Conservation (phyloP, 2,797 vertebrate genomes). For the Trichosurus vulpecula region DNA sequence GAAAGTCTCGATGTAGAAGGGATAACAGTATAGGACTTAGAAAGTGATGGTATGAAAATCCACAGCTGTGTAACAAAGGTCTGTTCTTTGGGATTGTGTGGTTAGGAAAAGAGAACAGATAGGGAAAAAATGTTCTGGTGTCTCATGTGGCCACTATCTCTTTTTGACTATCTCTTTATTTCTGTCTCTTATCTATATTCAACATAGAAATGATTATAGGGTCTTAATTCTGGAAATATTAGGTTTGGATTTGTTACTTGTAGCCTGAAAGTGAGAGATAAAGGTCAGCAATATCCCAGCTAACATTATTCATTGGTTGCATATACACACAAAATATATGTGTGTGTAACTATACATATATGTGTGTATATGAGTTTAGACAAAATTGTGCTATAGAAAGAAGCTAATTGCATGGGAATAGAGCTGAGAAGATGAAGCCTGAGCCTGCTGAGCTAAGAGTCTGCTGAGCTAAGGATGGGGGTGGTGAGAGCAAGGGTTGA, state of each 20-base stretch:
- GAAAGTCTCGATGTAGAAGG: neutral
- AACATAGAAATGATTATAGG: neutral
- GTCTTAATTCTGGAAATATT: neutral
- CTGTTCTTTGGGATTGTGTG: neutral
- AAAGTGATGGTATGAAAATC: neutral
- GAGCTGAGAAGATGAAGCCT: neutral
- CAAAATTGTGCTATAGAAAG: neutral
- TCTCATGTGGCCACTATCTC: neutral
- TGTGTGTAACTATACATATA: neutral
- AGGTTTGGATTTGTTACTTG: neutral
- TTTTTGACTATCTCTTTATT: neutral
- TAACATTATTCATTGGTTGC: neutral
- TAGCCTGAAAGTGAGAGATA: neutral
- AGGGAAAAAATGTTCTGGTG: neutral
- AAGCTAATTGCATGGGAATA: neutral
- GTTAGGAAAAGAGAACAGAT: neutral
- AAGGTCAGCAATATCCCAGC: neutral
- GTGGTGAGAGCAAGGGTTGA: neutral
- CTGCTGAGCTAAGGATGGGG: neutral
- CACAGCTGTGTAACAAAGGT: neutral
- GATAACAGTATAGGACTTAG: neutral
- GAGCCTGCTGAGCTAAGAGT: neutral
- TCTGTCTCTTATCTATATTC: neutral
- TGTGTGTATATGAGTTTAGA: neutral
- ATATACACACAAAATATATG: neutral